Base-by-base conservation (phyloP, 92 coral and sea anemone genomes). In the Micromussa lordhowensis region DNA sequence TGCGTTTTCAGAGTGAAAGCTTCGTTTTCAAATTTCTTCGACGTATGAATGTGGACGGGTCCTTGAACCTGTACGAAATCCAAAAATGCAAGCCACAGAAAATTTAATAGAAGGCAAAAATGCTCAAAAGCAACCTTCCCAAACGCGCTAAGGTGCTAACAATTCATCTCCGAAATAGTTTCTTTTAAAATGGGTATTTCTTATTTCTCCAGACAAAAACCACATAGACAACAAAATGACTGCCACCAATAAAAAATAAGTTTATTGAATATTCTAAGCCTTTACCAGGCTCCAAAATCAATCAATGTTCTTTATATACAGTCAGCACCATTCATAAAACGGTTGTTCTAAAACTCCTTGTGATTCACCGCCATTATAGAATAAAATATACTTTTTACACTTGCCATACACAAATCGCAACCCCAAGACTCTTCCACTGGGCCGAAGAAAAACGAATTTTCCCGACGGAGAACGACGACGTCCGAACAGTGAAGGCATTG, bases 231-330 rank as follows among this genome's bases (percentile, higher is more conserved):
- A 32, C 63, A 77, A 38, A 17, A 66, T 24, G 77, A 40, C 24
- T 64, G 83, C 82, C 89, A 78, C 83, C 89, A 66, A 77, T 77
- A 86, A 86, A 73, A 85, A 86, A 86, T 85, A 86, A 75, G 82
- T 86, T 86, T 86, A 86, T 86, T 86, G 89, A 34, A 70, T 66
- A 78, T 61, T 77, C n/a, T 57, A 64, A 68, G 89, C 77, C 83
- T 75, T 76, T 4, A 30, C 22, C 32, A 31, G 82, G 88, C 87
- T 68, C 66, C 83, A 54, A 86, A 78, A 77, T 63, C 76, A 86
- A 77, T 78, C 76, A 64, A 44, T 26, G 85, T 66, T 81, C 55
- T 38, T 3, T 86, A 64, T 86, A 19, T 77, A 61, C 81, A 77
- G 31, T 21, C 21, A 59, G 63, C 77, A 51, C 32, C 83, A 78